Percentiles rank a stretch among this genome's conserved stretches.
These are phyloP conservation scores for Napeogenes inachia DNA, from an alignment of 2,888 invertebrate species.

Conservation along the genomic window DNA sequence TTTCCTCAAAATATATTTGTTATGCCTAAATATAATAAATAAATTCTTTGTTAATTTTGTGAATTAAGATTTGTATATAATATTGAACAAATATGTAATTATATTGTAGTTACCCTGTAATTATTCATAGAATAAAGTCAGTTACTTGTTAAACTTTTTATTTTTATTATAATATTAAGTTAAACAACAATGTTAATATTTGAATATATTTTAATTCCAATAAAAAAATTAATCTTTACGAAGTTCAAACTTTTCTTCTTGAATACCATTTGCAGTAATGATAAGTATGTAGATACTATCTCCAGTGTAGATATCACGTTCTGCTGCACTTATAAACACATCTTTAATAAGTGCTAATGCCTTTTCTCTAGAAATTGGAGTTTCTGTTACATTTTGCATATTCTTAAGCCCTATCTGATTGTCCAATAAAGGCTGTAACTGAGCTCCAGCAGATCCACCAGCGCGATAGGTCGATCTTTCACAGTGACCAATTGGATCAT, in stretches of 20 bases:
- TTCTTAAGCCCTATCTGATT: conserved; percentile 96
- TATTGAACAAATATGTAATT: conserved; percentile 63
- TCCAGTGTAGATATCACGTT: conserved; percentile 98
- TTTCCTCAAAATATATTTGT: conserved; percentile 73
- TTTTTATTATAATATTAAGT: conserved; percentile 33
- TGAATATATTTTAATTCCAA: conserved; percentile 30
- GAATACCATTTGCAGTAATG: conserved; percentile 91
- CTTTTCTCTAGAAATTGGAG: conserved; percentile 84
- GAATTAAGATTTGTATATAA: conserved; percentile 62
- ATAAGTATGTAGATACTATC: conserved; percentile 91
- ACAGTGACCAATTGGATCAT: conserved; percentile 98
- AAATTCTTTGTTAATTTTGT: conserved; percentile 48
- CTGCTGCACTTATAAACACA: conserved; percentile 97
- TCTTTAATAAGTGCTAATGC: conserved; percentile 93
- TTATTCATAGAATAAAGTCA: conserved; percentile 60
- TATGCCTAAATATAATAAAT: conserved; percentile 75
- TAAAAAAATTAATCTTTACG: conserved; percentile 87
- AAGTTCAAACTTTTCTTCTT: conserved; percentile 85
- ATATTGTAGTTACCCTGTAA: conserved; percentile 64
- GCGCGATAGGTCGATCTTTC: conserved; percentile 91
- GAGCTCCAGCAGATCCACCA: conserved; percentile 92
- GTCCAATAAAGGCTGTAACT: conserved; percentile 96
- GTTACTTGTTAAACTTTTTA: conserved; percentile 54
- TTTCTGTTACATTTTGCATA: conserved; percentile 82
- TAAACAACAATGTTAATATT: conserved; percentile 37